These are phyloP conservation scores for Plebejus argus DNA, from an alignment of 2,888 invertebrate species.

Conservation along the genomic window DNA sequence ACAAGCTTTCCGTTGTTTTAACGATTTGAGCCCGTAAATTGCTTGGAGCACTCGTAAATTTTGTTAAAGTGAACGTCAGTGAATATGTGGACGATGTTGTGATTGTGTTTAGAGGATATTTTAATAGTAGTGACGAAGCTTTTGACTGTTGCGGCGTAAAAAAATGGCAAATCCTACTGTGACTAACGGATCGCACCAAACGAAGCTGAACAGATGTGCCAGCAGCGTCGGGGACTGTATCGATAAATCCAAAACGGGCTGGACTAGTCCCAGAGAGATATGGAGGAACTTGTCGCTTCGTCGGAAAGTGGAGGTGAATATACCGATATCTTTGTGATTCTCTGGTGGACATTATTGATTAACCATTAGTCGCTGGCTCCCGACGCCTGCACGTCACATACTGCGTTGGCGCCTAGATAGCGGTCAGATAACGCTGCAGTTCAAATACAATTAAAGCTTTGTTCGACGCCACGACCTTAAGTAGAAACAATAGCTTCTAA, in stretches of 20 bases:
- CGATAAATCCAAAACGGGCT: conserved; percentile 73
- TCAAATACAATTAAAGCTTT: conserved; percentile 37
- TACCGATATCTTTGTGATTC: conserved; percentile 16
- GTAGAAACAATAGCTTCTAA: conserved; percentile 9
- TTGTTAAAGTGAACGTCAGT: conserved; percentile 1
- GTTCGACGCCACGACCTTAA: conserved; percentile 25
- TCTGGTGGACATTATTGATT: conserved; percentile 47
- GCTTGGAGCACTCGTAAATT: background rate
- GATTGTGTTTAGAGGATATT: conserved; percentile 39
- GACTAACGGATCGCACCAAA: conserved; percentile 58
- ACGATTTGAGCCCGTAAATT: background rate
- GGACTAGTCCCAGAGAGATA: conserved; percentile 75
- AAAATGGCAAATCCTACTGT: conserved; percentile 68
- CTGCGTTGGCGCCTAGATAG: conserved; percentile 47
- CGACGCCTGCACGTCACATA: conserved; percentile 43
- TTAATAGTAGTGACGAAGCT: conserved; percentile 36
- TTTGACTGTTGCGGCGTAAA: conserved; percentile 45
- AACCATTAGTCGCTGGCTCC: conserved; percentile 45
- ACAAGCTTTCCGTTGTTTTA: conserved; percentile 32
- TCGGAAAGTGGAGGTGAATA: conserved; percentile 71
- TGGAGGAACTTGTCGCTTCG: conserved; percentile 75
- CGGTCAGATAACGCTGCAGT: conserved; percentile 38
- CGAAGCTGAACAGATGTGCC: conserved; percentile 67
- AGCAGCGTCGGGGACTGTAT: conserved; percentile 70
- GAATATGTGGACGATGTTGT: conserved; percentile 33